A percentile compares a stretch with the other conserved stretches of the same genome.
Evolutionary conservation across 2,888 invertebrate species (phyloP).

Genomic region (Scelioninae gen. 1): DNA sequence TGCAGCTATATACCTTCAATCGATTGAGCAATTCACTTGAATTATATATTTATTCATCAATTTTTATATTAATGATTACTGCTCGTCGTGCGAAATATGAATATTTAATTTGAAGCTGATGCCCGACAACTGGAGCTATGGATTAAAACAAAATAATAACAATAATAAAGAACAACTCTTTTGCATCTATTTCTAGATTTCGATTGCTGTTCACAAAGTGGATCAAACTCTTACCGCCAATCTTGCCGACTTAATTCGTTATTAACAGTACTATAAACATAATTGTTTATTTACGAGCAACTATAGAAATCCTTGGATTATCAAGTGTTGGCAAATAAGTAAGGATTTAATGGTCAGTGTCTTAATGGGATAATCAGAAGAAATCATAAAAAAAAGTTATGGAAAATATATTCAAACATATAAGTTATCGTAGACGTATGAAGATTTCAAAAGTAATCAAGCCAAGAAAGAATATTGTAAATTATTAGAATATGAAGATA

Average conservation of each 20-base stretch:
- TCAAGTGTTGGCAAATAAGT: constrained; percentile 8
- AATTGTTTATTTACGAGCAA: constrained; percentile 35
- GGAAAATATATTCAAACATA: no score
- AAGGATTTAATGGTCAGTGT: background rate
- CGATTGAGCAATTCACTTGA: constrained; percentile 51
- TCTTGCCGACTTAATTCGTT: constrained; percentile 19
- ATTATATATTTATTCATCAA: constrained; percentile 53
- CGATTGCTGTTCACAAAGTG: constrained; percentile 15
- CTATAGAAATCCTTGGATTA: constrained; percentile 38
- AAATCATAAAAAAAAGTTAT: no score
- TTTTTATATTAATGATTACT: constrained; percentile 46
- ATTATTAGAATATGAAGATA: no score
- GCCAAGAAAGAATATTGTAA: no score
- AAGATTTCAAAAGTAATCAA: no score
- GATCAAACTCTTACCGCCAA: constrained; percentile 27
- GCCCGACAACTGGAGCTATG: background rate
- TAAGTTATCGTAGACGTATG: no score
- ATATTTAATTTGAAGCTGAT: constrained; percentile 8
- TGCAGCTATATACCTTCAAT: constrained; percentile 53
- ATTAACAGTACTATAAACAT: constrained; percentile 36
- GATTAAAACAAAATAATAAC: background rate
- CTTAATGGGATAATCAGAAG: background rate
- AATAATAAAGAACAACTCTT: background rate
- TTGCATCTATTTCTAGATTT: constrained; percentile 7
- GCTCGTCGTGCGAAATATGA: background rate